Evolutionary conservation across 2,888 invertebrate species (phyloP).

Genomic region (Caradrina clavipalpis): DNA sequence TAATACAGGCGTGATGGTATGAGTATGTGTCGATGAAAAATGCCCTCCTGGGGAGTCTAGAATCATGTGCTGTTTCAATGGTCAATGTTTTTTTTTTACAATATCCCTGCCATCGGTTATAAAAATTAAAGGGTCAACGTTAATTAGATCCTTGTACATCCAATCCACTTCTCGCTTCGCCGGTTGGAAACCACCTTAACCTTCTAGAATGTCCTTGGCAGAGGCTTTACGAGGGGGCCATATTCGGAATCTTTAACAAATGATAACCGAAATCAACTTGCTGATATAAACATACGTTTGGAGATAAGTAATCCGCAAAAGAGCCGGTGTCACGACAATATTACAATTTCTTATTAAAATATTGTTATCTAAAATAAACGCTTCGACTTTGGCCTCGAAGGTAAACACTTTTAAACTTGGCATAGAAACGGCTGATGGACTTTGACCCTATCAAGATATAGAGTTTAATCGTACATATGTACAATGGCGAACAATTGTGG

Average conservation of each 20-base stretch:
- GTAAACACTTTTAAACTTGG: conserved; percentile 45
- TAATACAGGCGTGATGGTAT: no score
- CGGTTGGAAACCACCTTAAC: background rate
- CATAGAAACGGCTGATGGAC: conserved; percentile 32
- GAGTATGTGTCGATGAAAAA: no score
- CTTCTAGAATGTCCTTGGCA: background rate
- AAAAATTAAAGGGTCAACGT: no score
- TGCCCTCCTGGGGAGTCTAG: no score
- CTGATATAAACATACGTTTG: conserved; percentile 2
- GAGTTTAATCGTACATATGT: no score
- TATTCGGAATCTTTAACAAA: conserved; percentile 19
- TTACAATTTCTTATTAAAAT: background rate
- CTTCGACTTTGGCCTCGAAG: conserved; percentile 25
- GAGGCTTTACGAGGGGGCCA: conserved; percentile 6
- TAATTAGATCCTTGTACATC: no score
- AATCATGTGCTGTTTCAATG: no score
- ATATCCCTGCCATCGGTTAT: no score
- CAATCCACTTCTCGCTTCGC: no score
- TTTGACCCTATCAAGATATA: conserved; percentile 6
- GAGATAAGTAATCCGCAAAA: conserved; percentile 19
- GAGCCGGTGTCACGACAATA: background rate
- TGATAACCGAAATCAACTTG: conserved; percentile 2
- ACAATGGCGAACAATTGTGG: no score
- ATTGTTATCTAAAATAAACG: conserved; percentile 29
- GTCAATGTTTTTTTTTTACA: no score